Percentiles rank a stretch among this genome's conserved stretches.
Evolutionary conservation across 2,888 invertebrate genomes (phyloP).

Genomic region (Cabera pusaria): DNA sequence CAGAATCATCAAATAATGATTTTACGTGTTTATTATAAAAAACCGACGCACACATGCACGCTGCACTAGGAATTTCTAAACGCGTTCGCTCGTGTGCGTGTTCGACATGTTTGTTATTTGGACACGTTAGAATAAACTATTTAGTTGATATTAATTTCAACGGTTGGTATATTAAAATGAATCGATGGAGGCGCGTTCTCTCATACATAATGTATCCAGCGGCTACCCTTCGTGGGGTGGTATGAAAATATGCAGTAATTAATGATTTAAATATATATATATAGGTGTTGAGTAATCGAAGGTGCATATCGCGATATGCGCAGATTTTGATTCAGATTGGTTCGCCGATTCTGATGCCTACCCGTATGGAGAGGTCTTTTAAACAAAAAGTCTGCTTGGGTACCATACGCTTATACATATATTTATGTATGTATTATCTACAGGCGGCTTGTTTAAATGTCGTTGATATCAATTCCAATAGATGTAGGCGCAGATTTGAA

Average conservation of each 20-base stretch:
- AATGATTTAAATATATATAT: background rate
- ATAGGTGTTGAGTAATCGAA: background rate
- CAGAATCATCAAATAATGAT: conserved; percentile 83
- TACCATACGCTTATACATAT: no score
- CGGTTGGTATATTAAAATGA: conserved; percentile 52
- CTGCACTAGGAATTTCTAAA: conserved; percentile 39
- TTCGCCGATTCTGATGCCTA: no score
- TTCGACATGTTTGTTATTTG: conserved; percentile 44
- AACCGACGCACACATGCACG: conserved; percentile 27
- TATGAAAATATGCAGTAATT: conserved; percentile 7
- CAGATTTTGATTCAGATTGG: no score
- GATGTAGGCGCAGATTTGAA: no score
- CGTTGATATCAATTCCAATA: no score
- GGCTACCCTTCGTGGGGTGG: conserved; percentile 21
- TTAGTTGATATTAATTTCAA: conserved; percentile 62
- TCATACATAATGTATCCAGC: conserved; percentile 22
- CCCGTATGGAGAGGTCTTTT: no score
- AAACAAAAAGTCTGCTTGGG: no score
- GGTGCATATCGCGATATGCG: no score
- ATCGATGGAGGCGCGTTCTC: conserved; percentile 44
- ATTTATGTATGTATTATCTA: no score
- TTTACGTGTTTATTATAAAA: conserved; percentile 79
- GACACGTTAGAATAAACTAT: conserved; percentile 62
- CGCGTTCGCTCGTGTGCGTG: conserved; percentile 29
- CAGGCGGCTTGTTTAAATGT: no score